Evolutionary conservation across 2,113 vertebrate species (phyloP).

Genomic region (Helogale parvula): DNA sequence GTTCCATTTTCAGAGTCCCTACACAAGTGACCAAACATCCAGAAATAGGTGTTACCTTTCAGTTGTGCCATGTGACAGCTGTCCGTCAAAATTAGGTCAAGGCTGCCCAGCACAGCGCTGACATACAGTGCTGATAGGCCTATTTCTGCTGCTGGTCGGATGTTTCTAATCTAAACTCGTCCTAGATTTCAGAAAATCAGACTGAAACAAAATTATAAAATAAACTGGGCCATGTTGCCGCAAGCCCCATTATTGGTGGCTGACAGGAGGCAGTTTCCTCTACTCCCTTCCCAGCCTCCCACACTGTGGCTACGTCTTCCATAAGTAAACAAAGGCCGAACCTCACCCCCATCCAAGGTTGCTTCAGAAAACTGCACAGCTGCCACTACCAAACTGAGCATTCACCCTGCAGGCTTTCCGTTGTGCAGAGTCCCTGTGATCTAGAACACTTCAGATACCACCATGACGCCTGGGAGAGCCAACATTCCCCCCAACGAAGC

Average conservation of each 20-base stretch:
- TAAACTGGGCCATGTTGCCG: neutral
- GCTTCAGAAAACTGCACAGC: neutral
- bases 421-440: neutral
- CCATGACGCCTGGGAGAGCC: neutral
- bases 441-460: neutral
- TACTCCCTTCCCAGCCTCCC: slow-evolving; percentile 10
- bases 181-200: slow-evolving; percentile 70
- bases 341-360: neutral
- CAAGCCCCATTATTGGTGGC: neutral
- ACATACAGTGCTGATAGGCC: neutral
- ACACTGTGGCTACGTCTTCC: neutral
- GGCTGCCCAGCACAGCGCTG: slow-evolving; percentile 9
- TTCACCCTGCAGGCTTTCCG: neutral
- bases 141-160: slow-evolving; percentile 31
- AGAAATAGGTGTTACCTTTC: slow-evolving; percentile 60
- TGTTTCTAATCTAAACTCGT: slow-evolving; percentile 66
- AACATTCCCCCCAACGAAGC: neutral
- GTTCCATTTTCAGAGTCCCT: slow-evolving; percentile 55
- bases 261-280: neutral
- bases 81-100: slow-evolving; percentile 76
- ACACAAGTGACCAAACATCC: slow-evolving; percentile 48
- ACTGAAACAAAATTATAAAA: slow-evolving; percentile 59
- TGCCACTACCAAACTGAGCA: neutral
- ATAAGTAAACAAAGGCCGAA: neutral
- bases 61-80: slow-evolving; percentile 62